Evolutionary conservation across 2,888 invertebrate species (phyloP), one percentile per base, ranked within the genome.

Genomic region (Harmothoe impar): DNA sequence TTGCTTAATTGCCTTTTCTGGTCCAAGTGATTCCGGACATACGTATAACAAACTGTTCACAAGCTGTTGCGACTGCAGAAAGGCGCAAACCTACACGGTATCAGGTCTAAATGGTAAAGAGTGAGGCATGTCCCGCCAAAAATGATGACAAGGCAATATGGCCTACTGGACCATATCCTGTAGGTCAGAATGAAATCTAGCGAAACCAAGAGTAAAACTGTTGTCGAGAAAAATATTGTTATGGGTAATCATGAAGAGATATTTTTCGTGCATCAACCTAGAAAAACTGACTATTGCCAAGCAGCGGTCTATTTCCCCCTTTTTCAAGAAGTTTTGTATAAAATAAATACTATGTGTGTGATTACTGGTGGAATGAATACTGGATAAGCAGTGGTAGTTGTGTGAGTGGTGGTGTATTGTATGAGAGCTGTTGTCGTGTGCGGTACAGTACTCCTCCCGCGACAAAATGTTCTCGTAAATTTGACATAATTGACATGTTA

Each of bases 201-300:
- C 72, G 25, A 25, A 72, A 29, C 35, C 10, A 43, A 10, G 43
- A 43, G 25, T 29, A 77, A 77, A 43, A 43, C 43, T 43, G 43
- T 43, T 7, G 43, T 43, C 10, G 43, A 43, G 3, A 10, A 43
- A 43, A n/a, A n/a, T n/a, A n/a, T n/a, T n/a, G n/a, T n/a, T n/a
- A 43, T 43, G 43, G 15, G 15, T 12, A 20, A 43, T 35, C 25
- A 81, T 43, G 23, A 33, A 81, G 43, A 35, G 33, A 81, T 81
- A 81, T 35, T 81, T 81, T 81, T 81, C 33, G n/a, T 17, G 81
- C 43, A 81, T 81, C 23, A 72, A 29, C 31, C 20, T 81, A 81
- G 81, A 25, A 33, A 35, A 23, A 35, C 25, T 5, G n/a, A 43
- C 33, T 81, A 35, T 81, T 81, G 81, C 81, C 35, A 81, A 81